A percentile compares a stretch with the other conserved stretches of the same genome.
These are phyloP conservation scores for Hanleya hanleyi DNA, from an alignment of 2,888 invertebrate genomes.

Conservation along the genomic window DNA sequence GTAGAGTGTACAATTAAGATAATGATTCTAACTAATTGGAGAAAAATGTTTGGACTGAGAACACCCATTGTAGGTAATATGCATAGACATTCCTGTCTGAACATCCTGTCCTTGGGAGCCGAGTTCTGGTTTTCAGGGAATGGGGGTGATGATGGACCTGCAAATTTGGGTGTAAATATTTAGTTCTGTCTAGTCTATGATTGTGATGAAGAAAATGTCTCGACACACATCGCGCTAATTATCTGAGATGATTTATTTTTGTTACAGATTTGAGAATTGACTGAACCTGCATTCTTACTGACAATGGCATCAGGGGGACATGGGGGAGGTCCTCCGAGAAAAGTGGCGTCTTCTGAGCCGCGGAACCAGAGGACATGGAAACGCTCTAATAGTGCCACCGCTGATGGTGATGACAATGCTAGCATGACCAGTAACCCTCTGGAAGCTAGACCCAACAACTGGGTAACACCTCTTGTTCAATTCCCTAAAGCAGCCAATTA, in stretches of 20 bases:
- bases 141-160: too few species aligned
- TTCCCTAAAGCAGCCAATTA: too few species aligned
- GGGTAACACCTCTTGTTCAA: conserved; percentile 55
- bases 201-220: background rate
- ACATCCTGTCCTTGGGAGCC: too few species aligned
- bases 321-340: conserved; percentile 42
- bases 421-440: conserved; percentile 63
- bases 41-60: too few species aligned
- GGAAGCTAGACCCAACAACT: conserved; percentile 67
- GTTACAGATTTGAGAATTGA: background rate
- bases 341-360: conserved; percentile 47
- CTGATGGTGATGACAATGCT: conserved; percentile 59
- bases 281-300: background rate
- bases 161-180: too few species aligned
- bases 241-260: background rate
- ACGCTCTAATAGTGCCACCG: conserved; percentile 55
- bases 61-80: too few species aligned
- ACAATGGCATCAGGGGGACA: conserved; percentile 56
- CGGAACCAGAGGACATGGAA: conserved; percentile 55
- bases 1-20: too few species aligned
- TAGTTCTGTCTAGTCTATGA: too few species aligned
- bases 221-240: background rate
- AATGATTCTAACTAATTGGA: too few species aligned
- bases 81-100: too few species aligned
- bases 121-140: too few species aligned